Percentiles rank a stretch among this genome's conserved stretches.
Conservation (phyloP, 2,113 vertebrate genomes). For the Gymnogyps californianus region DNA sequence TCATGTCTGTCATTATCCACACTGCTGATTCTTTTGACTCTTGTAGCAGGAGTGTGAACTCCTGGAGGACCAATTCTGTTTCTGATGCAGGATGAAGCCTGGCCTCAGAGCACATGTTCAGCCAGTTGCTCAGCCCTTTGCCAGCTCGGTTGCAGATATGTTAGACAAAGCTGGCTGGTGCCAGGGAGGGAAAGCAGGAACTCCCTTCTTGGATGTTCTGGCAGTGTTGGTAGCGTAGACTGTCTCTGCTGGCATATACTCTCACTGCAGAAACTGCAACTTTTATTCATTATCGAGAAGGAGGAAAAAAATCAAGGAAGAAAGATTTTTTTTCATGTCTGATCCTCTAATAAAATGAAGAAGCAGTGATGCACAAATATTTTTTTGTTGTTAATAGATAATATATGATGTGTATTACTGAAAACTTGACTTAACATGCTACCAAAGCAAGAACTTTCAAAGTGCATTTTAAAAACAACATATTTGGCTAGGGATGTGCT, state of each 20-base stretch:
- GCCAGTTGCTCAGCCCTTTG: background rate
- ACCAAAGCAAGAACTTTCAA: background rate
- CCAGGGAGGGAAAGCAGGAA: background rate
- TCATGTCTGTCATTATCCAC: background rate
- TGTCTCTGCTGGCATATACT: background rate
- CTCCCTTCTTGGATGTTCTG: background rate
- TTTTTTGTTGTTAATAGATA: background rate
- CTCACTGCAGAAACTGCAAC: background rate
- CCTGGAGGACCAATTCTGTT: background rate
- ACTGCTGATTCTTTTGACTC: background rate
- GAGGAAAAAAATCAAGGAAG: background rate
- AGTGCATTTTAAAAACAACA: accelerated
- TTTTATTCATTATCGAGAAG: background rate
- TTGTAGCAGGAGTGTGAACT: background rate
- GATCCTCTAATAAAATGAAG: background rate
- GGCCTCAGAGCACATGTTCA: background rate
- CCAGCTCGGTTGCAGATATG: background rate
- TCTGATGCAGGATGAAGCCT: background rate
- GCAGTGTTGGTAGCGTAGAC: background rate
- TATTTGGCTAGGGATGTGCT: background rate
- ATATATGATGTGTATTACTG: background rate
- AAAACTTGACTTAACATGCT: background rate
- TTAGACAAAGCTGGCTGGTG: background rate
- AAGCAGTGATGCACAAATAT: background rate
- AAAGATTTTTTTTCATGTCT: background rate